Evolutionary conservation across 1,140 invertebrate genomes (phyloP), one percentile per base, ranked within the genome.

Genomic region (Temnothorax curvispinosus): DNA sequence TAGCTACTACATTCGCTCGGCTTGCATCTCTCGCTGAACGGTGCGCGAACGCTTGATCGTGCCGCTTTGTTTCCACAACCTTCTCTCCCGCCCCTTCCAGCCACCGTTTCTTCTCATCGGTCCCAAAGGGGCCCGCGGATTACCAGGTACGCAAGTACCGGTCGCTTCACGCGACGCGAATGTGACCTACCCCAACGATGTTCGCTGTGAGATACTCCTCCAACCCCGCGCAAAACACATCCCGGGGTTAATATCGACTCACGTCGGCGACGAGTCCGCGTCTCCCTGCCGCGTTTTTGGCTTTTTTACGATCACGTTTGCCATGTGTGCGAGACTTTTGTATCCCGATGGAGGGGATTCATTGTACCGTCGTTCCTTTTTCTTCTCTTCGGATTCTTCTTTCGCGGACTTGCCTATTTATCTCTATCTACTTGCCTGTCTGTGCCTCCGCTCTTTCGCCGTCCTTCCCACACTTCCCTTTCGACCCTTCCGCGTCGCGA

Each of bases 1-100:
- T 84, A 74, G 38, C 15, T 44, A 86, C 54, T 77, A 87, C 85
- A 90, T 89, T 90, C 88, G 89, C 88, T 90, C 89, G 85, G 89
- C 89, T 90, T 90, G 77, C 74, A 81, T 69, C 52, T 87, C 88
- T 89, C 75, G 44, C 88, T 85, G 35, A 65, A 80, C 64, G 89
- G 50, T 47, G 85, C 88, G 88, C 84, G 69, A 67, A 86, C 44
- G 74, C 88, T 62, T 56, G 56, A 67, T 87, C 84, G 88, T 84
- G 89, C 58, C 56, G 88, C 88, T 87, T 50, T 87, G 56, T 18
- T 89, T 89, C 80, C 69, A 75, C 74, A 87, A 71, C 47, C 60
- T 58, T 65, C 65, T 71, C 72, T 56, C 78, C 67, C 60, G 75
- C 72, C 86, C 77, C 76, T 85, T 78, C 27, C 58, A 15, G 58